These are phyloP conservation scores for Pseudomyrmex flavicornis DNA, from an alignment of 1,140 invertebrate species.

Conservation along the genomic window DNA sequence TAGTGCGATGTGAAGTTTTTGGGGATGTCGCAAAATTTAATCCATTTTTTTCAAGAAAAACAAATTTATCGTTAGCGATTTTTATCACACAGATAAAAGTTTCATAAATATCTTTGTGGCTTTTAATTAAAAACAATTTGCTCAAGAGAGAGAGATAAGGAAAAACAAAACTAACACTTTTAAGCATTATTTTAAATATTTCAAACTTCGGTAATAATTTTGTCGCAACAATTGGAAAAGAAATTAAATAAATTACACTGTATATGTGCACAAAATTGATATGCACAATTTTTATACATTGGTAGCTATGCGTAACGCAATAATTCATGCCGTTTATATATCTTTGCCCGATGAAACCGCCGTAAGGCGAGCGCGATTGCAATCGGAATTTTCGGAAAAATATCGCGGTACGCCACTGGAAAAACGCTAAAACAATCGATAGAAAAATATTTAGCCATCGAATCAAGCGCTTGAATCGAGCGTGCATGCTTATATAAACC, in stretches of 20 bases:
- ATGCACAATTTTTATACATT: neutral
- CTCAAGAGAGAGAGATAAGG: too few relatives aligned
- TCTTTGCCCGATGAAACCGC: neutral
- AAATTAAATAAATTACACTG: neutral
- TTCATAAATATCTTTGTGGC: neutral
- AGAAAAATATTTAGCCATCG: slow-evolving; percentile 39
- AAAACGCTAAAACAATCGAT: slow-evolving; percentile 26
- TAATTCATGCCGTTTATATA: slow-evolving; percentile 17
- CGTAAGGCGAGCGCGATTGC: neutral
- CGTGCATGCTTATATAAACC: slow-evolving; percentile 27
- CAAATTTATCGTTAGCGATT: neutral
- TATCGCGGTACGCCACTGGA: neutral
- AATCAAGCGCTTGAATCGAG: slow-evolving; percentile 13
- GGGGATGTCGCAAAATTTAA: neutral
- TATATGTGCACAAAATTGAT: neutral
- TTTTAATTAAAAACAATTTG: too few relatives aligned
- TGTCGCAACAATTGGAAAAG: neutral
- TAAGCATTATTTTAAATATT: neutral
- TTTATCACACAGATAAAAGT: neutral
- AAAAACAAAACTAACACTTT: too few relatives aligned
- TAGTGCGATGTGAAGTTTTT: neutral
- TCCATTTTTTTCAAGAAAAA: neutral
- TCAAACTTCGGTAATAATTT: neutral
- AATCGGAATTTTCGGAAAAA: slow-evolving; percentile 3
- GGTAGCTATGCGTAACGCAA: neutral